Conservation (phyloP, 1,140 invertebrate genomes). For the Conus betulinus region DNA sequence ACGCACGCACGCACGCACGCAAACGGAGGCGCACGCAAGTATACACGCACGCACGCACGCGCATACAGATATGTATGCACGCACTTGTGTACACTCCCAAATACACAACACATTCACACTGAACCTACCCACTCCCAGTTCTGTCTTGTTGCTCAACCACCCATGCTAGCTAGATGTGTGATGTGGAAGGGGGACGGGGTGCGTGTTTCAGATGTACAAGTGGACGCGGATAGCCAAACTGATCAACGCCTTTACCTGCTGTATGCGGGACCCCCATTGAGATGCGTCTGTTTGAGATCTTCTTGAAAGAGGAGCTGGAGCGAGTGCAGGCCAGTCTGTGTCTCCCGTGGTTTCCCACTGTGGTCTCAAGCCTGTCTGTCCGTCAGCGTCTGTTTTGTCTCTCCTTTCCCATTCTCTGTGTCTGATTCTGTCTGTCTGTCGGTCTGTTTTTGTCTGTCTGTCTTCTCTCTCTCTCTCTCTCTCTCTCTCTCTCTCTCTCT, state of each 20-base stretch:
- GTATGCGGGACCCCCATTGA: background rate
- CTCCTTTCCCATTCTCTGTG: no score
- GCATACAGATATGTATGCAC: constrained; percentile 27
- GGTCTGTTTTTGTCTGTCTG: no score
- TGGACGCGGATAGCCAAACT: background rate
- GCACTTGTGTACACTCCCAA: constrained; percentile 31
- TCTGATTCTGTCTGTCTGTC: no score
- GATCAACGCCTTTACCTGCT: background rate
- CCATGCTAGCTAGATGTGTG: no score
- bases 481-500: no score
- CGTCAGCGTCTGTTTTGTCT: no score
- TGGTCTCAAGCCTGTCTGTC: no score
- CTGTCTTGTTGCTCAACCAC: no score
- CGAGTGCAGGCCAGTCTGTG: background rate
- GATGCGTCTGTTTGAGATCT: background rate
- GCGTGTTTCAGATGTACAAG: constrained; percentile 1
- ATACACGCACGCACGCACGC: constrained; percentile 37
- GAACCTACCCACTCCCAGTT: background rate
- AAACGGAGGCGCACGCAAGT: constrained; percentile 32
- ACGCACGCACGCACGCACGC: constrained; percentile 20
- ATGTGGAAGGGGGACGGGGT: no score
- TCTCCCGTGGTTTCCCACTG: background rate
- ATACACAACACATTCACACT: constrained; percentile 31
- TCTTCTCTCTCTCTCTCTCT: no score
- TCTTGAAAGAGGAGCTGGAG: background rate